phyloP scores from a whole-genome alignment of 2,888 invertebrate genomes.

The Hydriomena furcata region DNA sequence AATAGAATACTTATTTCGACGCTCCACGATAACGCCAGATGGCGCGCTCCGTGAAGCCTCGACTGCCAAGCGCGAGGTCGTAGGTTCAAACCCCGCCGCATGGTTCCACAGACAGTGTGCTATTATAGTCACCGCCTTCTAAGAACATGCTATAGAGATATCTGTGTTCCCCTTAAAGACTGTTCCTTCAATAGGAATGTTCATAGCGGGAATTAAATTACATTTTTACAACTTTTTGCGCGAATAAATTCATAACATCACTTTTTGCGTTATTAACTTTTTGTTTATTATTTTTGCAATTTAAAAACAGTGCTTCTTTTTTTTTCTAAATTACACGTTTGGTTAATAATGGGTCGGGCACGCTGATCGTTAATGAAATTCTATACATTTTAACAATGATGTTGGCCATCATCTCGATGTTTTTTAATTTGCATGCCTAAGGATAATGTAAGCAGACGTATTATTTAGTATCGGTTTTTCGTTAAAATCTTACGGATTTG shows the following conservation, averaged over 20 bases:
- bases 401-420: no score
- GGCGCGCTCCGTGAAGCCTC: constrained; percentile 23
- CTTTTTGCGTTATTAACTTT: no score
- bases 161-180: constrained; percentile 26
- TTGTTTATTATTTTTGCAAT: no score
- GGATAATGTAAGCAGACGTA: neutral
- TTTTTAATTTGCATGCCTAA: neutral
- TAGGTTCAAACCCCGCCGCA: constrained; percentile 35
- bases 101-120: constrained; percentile 41
- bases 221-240: constrained; percentile 27
- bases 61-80: constrained; percentile 21
- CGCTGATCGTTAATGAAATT: no score
- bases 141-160: constrained; percentile 40
- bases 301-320: no score
- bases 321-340: no score
- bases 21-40: constrained; percentile 12
- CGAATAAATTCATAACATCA: no score
- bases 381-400: no score
- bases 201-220: constrained; percentile 30
- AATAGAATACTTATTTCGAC: constrained; percentile 18
- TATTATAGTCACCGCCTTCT: constrained; percentile 40
- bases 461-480: no score
- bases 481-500: no score
- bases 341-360: no score
- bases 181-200: constrained; percentile 29